phyloP scores from a whole-genome alignment of 1,140 invertebrate species.

The Asobara japonica region DNA sequence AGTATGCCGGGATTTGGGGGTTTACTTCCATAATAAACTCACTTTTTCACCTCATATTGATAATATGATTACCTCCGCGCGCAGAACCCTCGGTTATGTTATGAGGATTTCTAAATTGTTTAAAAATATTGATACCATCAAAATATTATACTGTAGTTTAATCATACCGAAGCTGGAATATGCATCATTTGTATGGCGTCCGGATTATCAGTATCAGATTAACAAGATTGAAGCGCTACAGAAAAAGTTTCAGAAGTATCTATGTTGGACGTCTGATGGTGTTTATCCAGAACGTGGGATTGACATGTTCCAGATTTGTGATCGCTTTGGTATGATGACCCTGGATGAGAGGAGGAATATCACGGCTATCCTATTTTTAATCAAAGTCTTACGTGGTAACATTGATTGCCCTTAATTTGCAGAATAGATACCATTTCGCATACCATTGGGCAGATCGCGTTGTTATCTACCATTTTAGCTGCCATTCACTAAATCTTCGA shows the following conservation, averaged over 20 bases:
- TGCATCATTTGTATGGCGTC: not conserved
- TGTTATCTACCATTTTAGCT: no score
- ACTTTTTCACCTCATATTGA: slow-evolving; percentile 3
- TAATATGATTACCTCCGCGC: not conserved
- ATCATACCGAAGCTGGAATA: not conserved
- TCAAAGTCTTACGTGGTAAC: no score
- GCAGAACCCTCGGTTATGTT: not conserved
- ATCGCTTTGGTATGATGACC: no score
- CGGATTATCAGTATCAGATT: not conserved
- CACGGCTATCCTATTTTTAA: no score
- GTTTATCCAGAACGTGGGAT: not conserved
- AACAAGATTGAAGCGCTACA: not conserved
- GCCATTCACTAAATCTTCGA: no score
- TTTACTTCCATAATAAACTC: slow-evolving; percentile 20
- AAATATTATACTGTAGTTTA: not conserved
- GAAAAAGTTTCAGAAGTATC: not conserved
- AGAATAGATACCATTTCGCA: no score
- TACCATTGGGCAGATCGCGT: no score
- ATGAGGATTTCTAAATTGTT: not conserved
- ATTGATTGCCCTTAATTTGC: no score
- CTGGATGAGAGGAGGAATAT: no score
- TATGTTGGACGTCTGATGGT: not conserved
- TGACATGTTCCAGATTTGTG: no score
- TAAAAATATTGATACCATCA: not conserved
- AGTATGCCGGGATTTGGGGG: not conserved